Percentiles rank a stretch among this genome's conserved stretches.
phyloP scores from a whole-genome alignment of 2,113 vertebrate genomes.

The Rhea americana region DNA sequence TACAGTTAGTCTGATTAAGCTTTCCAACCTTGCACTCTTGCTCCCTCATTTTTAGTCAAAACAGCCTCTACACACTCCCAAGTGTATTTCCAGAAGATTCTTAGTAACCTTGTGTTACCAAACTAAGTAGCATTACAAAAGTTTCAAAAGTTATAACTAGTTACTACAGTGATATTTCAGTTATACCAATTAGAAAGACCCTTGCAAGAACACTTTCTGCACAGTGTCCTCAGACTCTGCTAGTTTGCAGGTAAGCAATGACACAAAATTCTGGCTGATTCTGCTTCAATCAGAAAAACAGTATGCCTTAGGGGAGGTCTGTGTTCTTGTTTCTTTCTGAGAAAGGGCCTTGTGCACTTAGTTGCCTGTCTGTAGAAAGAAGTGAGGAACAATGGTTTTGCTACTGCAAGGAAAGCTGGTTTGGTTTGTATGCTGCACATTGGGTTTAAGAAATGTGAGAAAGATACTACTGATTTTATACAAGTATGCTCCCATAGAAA shows the following conservation, averaged over 20 bases:
- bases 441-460: neutral
- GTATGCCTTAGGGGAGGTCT: neutral
- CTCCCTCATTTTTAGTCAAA: neutral
- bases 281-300: neutral
- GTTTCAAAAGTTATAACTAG: neutral
- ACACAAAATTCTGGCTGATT: neutral
- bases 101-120: neutral
- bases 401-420: neutral
- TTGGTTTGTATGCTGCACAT: neutral
- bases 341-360: neutral
- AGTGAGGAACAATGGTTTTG: neutral
- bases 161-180: neutral
- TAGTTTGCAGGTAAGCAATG: neutral
- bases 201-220: neutral
- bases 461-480: neutral
- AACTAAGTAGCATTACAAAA: neutral
- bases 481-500: neutral
- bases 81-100: neutral
- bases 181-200: neutral
- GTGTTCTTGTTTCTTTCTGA: neutral
- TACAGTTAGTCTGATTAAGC: neutral
- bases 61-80: neutral
- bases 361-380: neutral
- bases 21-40: neutral
- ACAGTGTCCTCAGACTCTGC: neutral